Evolutionary conservation across 2,797 vertebrate species (phyloP), one percentile per base, ranked within the genome.

Genomic region (Sebastolobus altivelis): DNA sequence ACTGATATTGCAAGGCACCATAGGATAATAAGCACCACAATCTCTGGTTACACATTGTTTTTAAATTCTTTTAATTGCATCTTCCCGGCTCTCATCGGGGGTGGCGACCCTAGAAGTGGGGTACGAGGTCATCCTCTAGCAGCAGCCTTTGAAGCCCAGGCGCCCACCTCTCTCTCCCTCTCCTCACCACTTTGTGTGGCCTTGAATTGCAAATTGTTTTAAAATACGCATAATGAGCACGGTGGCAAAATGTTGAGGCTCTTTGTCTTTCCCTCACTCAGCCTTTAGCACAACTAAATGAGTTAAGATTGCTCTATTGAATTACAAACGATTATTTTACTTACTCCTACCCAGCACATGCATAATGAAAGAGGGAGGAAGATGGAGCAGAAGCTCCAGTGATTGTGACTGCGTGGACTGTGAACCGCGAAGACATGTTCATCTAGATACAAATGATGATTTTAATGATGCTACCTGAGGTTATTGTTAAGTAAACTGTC

Each of bases 291-390:
- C 95, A 96, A 94, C 95, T 96, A 97, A 98, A 97, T 96, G 96
- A 97, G 97, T 96, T 96, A 95, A 96, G 96, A 97, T 97, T 95
- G 94, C 96, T 97, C 96, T 95, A 96, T 95, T 97, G 97, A 97
- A 96, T 98, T 96, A 98, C 96, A 95, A 97, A 97, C 95, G 95
- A 96, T 95, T 94, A 93, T 94, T 95, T 94, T 93, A 92, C 91
- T 92, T 88, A 91, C 89, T 88, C 88, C 85, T 91, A 87, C 80
- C 83, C 74, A 4, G 86, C 7, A 75, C 88, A 91, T 94, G 92
- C 92, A 94, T 92, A 95, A 95, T 94, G 86, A 91, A 86, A 79
- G 71, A 84, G 80, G 65, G 78, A 70, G 46, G 77, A 89, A 71
- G 85, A 89, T 43, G 75, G 84, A 91, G 81, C 56, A 77, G 82